Evolutionary conservation across 2,113 vertebrate genomes (phyloP).

Genomic region (Ginglymostoma cirratum): DNA sequence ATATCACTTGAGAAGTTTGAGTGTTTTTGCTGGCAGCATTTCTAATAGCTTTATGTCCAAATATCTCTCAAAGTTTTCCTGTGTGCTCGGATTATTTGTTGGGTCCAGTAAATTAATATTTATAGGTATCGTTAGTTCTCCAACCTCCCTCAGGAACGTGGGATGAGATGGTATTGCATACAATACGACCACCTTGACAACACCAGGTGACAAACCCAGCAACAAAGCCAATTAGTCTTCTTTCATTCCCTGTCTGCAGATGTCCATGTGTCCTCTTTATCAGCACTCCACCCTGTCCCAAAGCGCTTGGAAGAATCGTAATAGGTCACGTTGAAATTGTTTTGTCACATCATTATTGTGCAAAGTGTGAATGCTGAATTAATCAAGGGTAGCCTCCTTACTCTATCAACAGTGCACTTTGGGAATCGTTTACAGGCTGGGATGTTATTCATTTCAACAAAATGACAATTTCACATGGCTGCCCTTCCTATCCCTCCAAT

Average conservation of each 20-base stretch:
- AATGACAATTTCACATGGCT: not conserved
- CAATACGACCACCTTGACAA: not conserved
- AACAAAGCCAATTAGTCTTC: constrained; percentile 14
- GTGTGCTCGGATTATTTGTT: not conserved
- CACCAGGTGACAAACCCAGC: not conserved
- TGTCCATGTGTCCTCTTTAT: not conserved
- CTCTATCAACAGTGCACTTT: no score
- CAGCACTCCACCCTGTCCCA: not conserved
- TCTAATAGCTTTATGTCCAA: not conserved
- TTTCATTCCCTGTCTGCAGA: not conserved
- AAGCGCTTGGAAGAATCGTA: not conserved
- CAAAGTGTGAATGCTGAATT: not conserved
- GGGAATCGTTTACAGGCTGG: not conserved
- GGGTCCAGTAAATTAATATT: constrained; percentile 18
- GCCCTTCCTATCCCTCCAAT: no score
- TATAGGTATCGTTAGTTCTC: not conserved
- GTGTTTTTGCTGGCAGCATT: not conserved
- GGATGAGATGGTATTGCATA: not conserved
- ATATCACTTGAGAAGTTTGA: constrained; percentile 24
- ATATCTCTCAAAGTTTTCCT: not conserved
- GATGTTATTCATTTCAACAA: not conserved
- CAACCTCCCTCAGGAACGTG: not conserved
- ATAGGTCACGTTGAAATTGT: not conserved
- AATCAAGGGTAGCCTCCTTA: not conserved
- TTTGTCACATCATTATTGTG: not conserved